Base-by-base conservation (phyloP, 2,888 invertebrate genomes). In the Megamerina dolium region DNA sequence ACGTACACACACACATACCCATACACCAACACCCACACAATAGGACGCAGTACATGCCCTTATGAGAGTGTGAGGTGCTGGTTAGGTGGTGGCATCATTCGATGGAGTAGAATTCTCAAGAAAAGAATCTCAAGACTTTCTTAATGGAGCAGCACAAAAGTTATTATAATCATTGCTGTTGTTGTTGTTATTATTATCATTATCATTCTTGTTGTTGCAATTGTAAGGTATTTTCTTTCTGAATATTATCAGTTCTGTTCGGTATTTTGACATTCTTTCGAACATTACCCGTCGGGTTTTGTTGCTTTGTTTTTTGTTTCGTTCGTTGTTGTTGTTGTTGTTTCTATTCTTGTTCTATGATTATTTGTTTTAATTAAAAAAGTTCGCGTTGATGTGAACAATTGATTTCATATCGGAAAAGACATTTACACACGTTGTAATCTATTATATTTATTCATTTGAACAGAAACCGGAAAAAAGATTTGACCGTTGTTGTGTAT, bases 311-410 rank as follows among this genome's bases (percentile, higher is more conserved):
- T 14, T 10, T 23, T 23, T 10, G 23, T 8, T 10, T 8, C 10
- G 6, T 23, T 23, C 10, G 23, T 23, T 23, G 23, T 23, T 8
- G 6, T 23, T 10, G 23, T 10, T 23, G 23, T 31, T 14, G 9
- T 31, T 31, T n/a, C 16, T 16, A 17, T 31, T 31, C 16, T 39
- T 31, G 16, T 41, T 46, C 41, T 45, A 38, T 49, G 49, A 33
- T 38, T 41, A 48, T 46, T 51, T 47, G 41, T 43, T 55, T 54
- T 54, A 54, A 55, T 54, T 55, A 52, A 55, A 55, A 51, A 55
- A 51, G 48, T 55, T 52, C 39, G 40, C 40, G n/a, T n/a, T 46
- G 50, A 53, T 52, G 46, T 46, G 49, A 42, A 51, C 50, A 51
- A 49, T 56, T 52, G 51, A 53, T 54, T 51, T 48, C 42, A 47